A percentile compares a stretch with the other conserved stretches of the same genome.
Evolutionary conservation across 2,888 invertebrate genomes (phyloP).

Genomic region (Cephonodes hylas): DNA sequence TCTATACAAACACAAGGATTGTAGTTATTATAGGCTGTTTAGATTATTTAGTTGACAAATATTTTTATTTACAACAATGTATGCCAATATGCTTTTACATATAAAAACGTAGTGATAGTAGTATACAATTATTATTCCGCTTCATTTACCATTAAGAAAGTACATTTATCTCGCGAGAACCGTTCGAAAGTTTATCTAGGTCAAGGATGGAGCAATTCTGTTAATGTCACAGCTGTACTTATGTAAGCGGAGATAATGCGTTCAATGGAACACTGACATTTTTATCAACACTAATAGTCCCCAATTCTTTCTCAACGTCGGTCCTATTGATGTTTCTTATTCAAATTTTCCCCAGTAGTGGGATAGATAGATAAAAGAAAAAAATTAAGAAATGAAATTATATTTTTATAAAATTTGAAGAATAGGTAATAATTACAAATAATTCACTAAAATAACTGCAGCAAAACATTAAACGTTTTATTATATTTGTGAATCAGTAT

Average conservation of each 20-base stretch:
- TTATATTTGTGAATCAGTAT: too few species aligned
- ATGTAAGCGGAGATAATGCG: slow-evolving; percentile 6
- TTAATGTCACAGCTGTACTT: not conserved
- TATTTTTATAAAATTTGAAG: not conserved
- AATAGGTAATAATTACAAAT: too few species aligned
- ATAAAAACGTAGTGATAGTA: too few species aligned
- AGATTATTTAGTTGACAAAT: too few species aligned
- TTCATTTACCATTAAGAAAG: not conserved
- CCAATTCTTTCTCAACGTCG: not conserved
- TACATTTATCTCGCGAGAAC: not conserved
- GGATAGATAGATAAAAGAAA: not conserved
- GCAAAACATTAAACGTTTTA: too few species aligned
- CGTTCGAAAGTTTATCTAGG: not conserved
- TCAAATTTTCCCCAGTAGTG: not conserved
- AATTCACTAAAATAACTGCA: too few species aligned
- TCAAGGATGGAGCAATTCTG: slow-evolving; percentile 1
- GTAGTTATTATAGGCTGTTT: too few species aligned
- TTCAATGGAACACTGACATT: slow-evolving; percentile 2
- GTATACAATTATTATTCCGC: not conserved
- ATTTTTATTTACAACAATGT: too few species aligned
- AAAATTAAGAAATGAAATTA: not conserved
- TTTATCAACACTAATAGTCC: not conserved
- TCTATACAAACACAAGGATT: too few species aligned
- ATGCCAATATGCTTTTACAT: too few species aligned
- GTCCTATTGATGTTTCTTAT: not conserved